Evolutionary conservation across 2,113 vertebrate genomes (phyloP).

Genomic region (Oriolus oriolus): DNA sequence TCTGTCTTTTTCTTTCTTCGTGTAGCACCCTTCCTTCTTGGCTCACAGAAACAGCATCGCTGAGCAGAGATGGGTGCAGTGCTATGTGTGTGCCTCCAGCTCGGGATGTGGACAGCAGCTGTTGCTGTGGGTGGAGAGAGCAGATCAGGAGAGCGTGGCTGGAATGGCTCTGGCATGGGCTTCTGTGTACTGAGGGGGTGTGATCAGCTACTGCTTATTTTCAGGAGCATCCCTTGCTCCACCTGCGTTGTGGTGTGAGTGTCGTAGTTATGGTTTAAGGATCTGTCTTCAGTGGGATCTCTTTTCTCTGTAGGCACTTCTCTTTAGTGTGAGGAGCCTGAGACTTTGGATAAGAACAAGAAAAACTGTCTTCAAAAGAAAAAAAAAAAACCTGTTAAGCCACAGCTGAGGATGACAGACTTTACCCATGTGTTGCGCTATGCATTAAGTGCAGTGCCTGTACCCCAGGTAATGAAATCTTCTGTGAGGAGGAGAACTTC

Average conservation of each 20-base stretch:
- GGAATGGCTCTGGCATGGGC: not conserved
- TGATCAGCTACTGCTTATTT: not conserved
- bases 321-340: not conserved
- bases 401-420: not conserved
- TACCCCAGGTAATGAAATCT: not conserved
- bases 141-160: not conserved
- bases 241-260: not conserved
- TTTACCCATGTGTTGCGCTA: not conserved
- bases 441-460: not conserved
- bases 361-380: not conserved
- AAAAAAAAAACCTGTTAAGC: not conserved
- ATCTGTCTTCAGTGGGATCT: not conserved
- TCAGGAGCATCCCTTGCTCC: not conserved
- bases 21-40: not conserved
- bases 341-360: not conserved
- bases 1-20: not conserved
- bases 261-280: rapidly evolving
- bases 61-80: not conserved
- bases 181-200: not conserved
- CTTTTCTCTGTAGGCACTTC: not conserved
- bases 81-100: not conserved
- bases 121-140: not conserved
- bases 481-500: not conserved
- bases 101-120: not conserved
- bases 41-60: not conserved